phyloP scores from a whole-genome alignment of 2,797 vertebrate species.

The Poeciliopsis gracilis region DNA sequence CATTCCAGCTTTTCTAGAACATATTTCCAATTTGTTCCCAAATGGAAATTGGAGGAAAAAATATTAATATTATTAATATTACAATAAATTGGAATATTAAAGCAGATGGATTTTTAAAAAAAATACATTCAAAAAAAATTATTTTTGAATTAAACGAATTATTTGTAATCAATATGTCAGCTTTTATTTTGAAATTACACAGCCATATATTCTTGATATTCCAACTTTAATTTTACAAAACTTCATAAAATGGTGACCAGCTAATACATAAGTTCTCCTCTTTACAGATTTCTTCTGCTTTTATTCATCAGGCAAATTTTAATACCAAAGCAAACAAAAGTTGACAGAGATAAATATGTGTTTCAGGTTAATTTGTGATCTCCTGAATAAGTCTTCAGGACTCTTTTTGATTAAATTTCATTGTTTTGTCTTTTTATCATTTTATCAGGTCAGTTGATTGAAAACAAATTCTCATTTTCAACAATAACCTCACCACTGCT shows the following conservation, averaged over 20 bases:
- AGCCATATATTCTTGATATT: background rate
- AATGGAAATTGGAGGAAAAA: too few species aligned
- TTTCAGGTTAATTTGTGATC: background rate
- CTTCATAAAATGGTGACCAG: background rate
- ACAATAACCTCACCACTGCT: background rate
- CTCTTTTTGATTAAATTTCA: background rate
- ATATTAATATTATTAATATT: too few species aligned
- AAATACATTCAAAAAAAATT: background rate
- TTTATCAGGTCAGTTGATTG: too few species aligned
- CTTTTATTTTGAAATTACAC: background rate
- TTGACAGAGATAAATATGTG: background rate
- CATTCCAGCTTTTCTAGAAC: background rate
- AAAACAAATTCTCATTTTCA: too few species aligned
- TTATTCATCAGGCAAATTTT: background rate
- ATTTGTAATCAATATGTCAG: background rate
- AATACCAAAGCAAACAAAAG: background rate
- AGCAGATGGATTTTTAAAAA: background rate
- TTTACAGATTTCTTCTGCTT: background rate
- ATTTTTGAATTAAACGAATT: background rate
- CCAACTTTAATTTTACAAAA: background rate
- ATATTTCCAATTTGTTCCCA: background rate
- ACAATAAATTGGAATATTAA: too few species aligned
- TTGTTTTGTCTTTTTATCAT: background rate
- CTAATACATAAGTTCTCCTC: background rate
- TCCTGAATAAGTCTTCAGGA: background rate